phyloP scores from a whole-genome alignment of 2,888 invertebrate genomes.

The Terebella lapidaria region DNA sequence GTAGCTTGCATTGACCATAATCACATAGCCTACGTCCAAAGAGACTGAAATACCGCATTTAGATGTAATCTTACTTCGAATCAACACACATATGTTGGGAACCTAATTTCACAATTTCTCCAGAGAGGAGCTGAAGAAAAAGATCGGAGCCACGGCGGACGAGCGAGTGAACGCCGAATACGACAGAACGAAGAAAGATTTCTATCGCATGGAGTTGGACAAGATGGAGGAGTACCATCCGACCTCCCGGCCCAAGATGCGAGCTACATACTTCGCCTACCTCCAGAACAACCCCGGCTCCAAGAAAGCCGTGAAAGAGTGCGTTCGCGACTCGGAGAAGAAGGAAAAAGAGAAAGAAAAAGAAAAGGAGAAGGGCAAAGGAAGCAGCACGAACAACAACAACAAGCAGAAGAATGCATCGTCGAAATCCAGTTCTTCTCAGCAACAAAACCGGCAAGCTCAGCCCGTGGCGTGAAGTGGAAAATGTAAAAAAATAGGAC shows the following conservation, averaged over 20 bases:
- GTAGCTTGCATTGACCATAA: too few species aligned
- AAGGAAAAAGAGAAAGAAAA: constrained; percentile 5
- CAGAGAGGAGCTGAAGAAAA: constrained; percentile 39
- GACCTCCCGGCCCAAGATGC: constrained; percentile 38
- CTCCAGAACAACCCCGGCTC: constrained; percentile 52
- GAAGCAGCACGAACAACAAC: not conserved
- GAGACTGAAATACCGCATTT: too few species aligned
- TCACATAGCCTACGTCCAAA: too few species aligned
- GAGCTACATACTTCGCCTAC: constrained; percentile 48
- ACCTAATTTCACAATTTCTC: too few species aligned
- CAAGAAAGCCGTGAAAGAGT: constrained; percentile 44
- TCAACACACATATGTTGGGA: too few species aligned
- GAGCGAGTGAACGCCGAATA: constrained; percentile 42
- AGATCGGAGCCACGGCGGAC: constrained; percentile 37
- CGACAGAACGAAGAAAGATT: constrained; percentile 44
- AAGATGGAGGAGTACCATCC: constrained; percentile 42
- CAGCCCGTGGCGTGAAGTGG: too few species aligned
- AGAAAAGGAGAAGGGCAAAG: constrained; percentile 1
- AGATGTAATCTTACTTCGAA: too few species aligned
- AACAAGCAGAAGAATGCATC: not conserved
- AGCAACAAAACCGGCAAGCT: not conserved
- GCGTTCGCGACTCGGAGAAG: constrained; percentile 25
- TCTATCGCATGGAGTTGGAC: constrained; percentile 49
- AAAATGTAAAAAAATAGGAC: too few species aligned
- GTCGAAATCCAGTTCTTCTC: too few species aligned